A percentile compares a stretch with the other conserved stretches of the same genome.
Evolutionary conservation across 2,113 vertebrate species (phyloP).

Genomic region (Elanus axillaris): DNA sequence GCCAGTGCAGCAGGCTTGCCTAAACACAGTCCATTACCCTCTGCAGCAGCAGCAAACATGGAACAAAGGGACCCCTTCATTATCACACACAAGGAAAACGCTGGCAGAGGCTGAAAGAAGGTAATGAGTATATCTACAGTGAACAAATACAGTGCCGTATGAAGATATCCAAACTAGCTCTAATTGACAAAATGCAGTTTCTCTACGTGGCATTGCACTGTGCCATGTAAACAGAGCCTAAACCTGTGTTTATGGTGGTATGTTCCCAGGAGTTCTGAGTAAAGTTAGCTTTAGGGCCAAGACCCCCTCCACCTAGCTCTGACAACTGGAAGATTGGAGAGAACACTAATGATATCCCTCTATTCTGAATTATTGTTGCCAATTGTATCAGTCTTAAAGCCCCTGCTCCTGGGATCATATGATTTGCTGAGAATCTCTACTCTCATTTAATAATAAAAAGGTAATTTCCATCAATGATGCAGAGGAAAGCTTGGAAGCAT

Average conservation of each 20-base stretch:
- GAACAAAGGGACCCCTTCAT: constrained; percentile 39
- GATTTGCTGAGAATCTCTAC: constrained; percentile 49
- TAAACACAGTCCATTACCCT: neutral
- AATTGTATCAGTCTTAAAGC: constrained; percentile 33
- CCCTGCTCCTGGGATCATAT: constrained; percentile 19
- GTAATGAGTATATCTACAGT: constrained; percentile 40
- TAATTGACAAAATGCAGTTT: neutral
- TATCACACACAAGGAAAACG: constrained; percentile 35
- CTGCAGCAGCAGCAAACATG: constrained; percentile 28
- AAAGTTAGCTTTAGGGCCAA: neutral
- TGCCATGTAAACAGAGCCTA: neutral
- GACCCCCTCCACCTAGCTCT: neutral
- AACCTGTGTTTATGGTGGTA: neutral
- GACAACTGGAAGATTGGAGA: constrained; percentile 1
- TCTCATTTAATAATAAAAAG: constrained; percentile 65
- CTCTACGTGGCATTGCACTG: neutral
- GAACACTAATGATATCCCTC: neutral
- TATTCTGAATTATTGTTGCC: constrained; percentile 12
- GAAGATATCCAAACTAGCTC: neutral
- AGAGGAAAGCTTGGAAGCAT: constrained; percentile 60
- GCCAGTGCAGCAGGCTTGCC: neutral
- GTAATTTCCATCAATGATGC: constrained; percentile 63
- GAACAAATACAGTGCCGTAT: neutral
- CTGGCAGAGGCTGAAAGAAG: constrained; percentile 29
- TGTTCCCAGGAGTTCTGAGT: neutral